phyloP scores from a whole-genome alignment of 2,888 invertebrate genomes.

The Acanthopleura granulata region DNA sequence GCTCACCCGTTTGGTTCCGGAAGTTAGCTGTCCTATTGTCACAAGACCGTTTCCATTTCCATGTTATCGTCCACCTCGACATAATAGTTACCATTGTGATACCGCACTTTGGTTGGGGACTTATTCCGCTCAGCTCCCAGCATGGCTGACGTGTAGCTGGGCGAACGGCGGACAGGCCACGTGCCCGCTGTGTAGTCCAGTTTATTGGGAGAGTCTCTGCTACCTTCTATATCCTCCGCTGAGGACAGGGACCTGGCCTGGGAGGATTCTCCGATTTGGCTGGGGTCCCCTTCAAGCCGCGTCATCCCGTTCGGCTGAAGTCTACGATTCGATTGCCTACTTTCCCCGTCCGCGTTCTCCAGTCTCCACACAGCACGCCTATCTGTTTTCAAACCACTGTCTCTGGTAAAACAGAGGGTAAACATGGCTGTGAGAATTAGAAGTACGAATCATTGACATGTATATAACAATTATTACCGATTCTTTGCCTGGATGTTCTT shows the following conservation, averaged over 20 bases:
- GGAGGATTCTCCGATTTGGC: background rate
- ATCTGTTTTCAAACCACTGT: background rate
- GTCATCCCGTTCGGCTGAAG: constrained; percentile 28
- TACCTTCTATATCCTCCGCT: background rate
- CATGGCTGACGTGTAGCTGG: constrained; percentile 49
- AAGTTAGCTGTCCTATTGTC: background rate
- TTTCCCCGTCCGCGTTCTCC: background rate
- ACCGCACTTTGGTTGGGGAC: constrained; percentile 34
- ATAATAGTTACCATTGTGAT: constrained; percentile 57
- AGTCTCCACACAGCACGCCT: constrained; percentile 15
- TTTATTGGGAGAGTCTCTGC: background rate
- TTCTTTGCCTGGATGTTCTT: background rate
- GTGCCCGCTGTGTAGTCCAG: background rate
- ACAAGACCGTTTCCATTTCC: constrained; percentile 17
- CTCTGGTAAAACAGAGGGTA: background rate
- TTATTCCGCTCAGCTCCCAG: constrained; percentile 26
- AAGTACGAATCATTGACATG: background rate
- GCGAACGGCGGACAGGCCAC: constrained; percentile 39
- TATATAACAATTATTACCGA: background rate
- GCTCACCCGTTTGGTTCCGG: no score
- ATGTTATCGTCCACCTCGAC: constrained; percentile 40
- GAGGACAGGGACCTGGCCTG: background rate
- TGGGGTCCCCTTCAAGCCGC: background rate
- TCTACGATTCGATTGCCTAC: background rate
- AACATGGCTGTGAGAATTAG: background rate